Percentiles rank a stretch among this genome's conserved stretches.
Conservation (phyloP, 2,113 vertebrate genomes). For the Heloderma charlesbogerti region DNA sequence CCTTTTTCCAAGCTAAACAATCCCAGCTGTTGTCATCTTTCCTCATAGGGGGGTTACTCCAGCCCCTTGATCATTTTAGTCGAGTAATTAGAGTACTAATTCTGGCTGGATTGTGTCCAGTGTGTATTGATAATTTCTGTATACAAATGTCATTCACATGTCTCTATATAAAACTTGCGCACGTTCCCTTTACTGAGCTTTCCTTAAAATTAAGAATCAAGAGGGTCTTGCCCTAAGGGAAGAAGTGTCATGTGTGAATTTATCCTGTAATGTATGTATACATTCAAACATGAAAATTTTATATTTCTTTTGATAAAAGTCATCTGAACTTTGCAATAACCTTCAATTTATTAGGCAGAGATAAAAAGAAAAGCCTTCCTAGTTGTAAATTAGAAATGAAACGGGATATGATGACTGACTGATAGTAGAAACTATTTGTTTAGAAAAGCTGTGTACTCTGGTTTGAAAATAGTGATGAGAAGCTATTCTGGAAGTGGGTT, state of each 20-base stretch:
- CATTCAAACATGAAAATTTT: neutral
- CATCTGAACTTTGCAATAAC: neutral
- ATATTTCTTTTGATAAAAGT: constrained; percentile 22
- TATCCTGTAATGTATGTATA: neutral
- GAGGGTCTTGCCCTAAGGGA: neutral
- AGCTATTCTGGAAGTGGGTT: neutral
- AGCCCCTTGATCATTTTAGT: too few relatives aligned
- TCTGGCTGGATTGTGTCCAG: neutral
- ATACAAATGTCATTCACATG: neutral
- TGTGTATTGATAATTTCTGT: neutral
- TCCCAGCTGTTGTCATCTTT: too few relatives aligned
- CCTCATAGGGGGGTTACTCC: too few relatives aligned
- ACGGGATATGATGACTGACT: neutral
- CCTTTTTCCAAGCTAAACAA: too few relatives aligned
- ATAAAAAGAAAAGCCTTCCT: constrained; percentile 5
- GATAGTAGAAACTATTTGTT: neutral
- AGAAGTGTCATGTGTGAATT: neutral
- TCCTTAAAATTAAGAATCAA: neutral
- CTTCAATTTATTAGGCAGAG: constrained; percentile 14
- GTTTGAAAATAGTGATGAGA: constrained; percentile 18
- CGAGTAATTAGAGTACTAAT: neutral
- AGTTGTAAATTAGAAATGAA: constrained; percentile 13
- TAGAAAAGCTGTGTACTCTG: constrained; percentile 26
- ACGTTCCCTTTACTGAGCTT: neutral
- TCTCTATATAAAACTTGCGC: neutral